Conservation (phyloP, 2,113 vertebrate species). For the Macquaria australasica region DNA sequence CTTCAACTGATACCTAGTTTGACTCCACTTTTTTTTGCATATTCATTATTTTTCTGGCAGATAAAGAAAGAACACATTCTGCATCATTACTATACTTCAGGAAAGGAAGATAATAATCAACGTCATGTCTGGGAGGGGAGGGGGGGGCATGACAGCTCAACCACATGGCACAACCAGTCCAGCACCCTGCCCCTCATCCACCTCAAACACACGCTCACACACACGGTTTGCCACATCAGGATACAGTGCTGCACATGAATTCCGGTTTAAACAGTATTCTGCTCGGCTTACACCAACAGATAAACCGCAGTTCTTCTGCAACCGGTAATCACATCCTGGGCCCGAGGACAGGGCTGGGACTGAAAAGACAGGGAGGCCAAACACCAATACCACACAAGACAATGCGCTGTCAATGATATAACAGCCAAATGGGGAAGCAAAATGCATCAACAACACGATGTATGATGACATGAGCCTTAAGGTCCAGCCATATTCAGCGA, state of each 20-base stretch:
- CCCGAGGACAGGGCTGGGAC: slow-evolving; percentile 47
- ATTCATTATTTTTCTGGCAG: slow-evolving; percentile 74
- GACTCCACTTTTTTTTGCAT: slow-evolving; percentile 68
- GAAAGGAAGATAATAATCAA: slow-evolving; percentile 81
- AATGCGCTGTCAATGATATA: background rate
- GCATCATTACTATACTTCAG: slow-evolving; percentile 72
- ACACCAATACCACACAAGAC: slow-evolving; percentile 31
- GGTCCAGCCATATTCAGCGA: background rate
- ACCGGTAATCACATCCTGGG: slow-evolving; percentile 81
- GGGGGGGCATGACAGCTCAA: slow-evolving; percentile 75
- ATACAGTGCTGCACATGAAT: slow-evolving; percentile 86
- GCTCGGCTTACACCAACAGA: slow-evolving; percentile 83
- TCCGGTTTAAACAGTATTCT: slow-evolving; percentile 88
- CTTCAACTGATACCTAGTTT: slow-evolving; percentile 72
- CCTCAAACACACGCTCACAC: slow-evolving; percentile 51
- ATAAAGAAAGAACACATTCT: slow-evolving; percentile 72
- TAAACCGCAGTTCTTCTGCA: slow-evolving; percentile 84
- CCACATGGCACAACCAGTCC: slow-evolving; percentile 81
- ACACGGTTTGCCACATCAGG: slow-evolving; percentile 84
- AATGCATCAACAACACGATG: background rate
- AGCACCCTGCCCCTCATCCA: slow-evolving; percentile 75
- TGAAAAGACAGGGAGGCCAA: slow-evolving; percentile 53
- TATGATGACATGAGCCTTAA: slow-evolving; percentile 1
- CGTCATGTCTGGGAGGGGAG: slow-evolving; percentile 54
- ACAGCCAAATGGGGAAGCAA: slow-evolving; percentile 6